phyloP scores from a whole-genome alignment of 2,113 vertebrate genomes.

The Sclerurus mexicanus region DNA sequence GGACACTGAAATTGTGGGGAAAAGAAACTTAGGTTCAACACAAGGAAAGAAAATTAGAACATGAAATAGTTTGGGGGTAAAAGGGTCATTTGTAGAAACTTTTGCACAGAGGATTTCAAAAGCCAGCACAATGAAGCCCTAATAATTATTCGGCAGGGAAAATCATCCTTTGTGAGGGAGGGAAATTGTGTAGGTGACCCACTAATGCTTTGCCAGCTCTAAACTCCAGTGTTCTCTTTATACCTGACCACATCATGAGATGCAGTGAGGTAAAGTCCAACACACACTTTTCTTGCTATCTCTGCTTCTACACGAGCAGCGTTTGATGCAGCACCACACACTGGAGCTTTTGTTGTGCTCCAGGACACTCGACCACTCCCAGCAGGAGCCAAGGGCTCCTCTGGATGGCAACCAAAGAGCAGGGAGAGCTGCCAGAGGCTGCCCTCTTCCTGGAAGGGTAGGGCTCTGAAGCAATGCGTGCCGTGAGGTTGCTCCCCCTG shows the following conservation, averaged over 20 bases:
- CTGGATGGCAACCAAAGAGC: background rate
- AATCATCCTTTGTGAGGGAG: background rate
- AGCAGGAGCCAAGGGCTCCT: background rate
- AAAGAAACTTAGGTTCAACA: background rate
- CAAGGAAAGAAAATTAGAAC: background rate
- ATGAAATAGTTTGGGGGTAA: background rate
- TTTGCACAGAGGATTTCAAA: background rate
- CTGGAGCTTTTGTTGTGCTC: background rate
- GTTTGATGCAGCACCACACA: background rate
- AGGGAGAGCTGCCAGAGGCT: background rate
- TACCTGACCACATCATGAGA: background rate
- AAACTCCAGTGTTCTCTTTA: background rate
- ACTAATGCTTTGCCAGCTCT: background rate
- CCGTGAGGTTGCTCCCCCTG: background rate
- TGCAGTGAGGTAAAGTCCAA: background rate
- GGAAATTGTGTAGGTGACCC: background rate
- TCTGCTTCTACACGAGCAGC: background rate
- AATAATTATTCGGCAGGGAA: background rate
- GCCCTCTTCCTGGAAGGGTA: background rate
- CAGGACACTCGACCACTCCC: background rate
- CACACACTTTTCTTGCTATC: rapidly evolving
- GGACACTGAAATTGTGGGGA: background rate
- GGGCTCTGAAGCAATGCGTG: background rate
- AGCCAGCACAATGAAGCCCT: background rate
- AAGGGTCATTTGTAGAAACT: background rate